Base-by-base conservation (phyloP, 2,113 vertebrate species). In the Gymnorhina tibicen region DNA sequence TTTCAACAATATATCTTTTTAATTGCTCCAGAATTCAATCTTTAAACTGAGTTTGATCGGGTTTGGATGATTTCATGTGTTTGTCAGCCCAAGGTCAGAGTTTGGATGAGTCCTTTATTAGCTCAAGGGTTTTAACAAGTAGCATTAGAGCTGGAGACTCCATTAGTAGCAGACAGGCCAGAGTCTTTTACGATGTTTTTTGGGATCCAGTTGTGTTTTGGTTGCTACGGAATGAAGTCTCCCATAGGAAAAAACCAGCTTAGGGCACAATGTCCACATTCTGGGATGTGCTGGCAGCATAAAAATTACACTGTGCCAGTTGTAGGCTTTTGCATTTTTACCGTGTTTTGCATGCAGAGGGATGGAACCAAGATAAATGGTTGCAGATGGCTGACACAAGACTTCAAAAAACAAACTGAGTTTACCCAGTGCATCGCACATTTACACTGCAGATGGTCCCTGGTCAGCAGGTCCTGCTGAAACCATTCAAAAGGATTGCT, bases 281-380 rank as follows among this genome's bases (percentile, higher is more conserved):
- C 83, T 92, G 80, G 60, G 68, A 75, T 68, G 72, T 41, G 64
- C 78, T 88, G 76, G 73, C 79, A 91, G 86, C 44, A 81, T 42
- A 89, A 88, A 62, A 59, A 63, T 16, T 39, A 69, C 39, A 59
- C 10, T 30, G 18, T 84, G 92, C 60, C 83, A 72, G 50, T 78
- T 33, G 69, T 7, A 75, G 68, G 52, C 47, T 93, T 88, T 60
- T 60, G 13, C 52, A 49, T 78, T 87, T 87, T 78, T 39, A 53
- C 68, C 44, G 26, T 73, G 59, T 49, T 97, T 75, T 92, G 47
- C 79, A 84, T 75, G 63, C 64, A 87, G 75, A 76, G 83, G 16
- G 44, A 81, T 72, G 37, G 83, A 87, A 93, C 79, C 63, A 74
- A 87, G 80, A 97, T 63, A 94, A 97, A 94, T 53, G 64, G 49